Conservation (phyloP, 2,888 invertebrate species). For the Epirrhoe alternata region DNA sequence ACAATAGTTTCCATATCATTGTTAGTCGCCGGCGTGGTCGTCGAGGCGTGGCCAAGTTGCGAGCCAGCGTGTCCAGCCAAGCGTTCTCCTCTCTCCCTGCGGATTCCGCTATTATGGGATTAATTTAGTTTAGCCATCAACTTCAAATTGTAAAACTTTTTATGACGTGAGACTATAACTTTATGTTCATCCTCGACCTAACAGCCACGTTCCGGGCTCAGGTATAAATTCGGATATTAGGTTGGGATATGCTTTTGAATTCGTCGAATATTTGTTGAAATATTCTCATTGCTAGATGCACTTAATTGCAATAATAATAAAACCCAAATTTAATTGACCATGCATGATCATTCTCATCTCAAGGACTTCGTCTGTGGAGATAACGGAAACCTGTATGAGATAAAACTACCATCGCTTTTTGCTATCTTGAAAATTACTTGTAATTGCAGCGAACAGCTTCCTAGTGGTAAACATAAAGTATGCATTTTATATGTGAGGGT, state of each 20-base stretch:
- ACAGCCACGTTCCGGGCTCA: not conserved
- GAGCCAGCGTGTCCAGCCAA: constrained; percentile 59
- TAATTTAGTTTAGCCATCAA: constrained; percentile 38
- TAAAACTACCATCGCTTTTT: constrained; percentile 54
- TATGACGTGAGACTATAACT: constrained; percentile 1
- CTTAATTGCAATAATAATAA: not conserved
- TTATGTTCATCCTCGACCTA: not conserved
- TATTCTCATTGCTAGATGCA: no score
- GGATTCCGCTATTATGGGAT: constrained; percentile 55
- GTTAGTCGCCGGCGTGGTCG: constrained; percentile 53
- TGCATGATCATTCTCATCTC: constrained; percentile 30
- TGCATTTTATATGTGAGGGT: constrained; percentile 46
- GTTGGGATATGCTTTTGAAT: not conserved
- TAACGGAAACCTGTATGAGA: constrained; percentile 54
- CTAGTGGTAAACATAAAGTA: constrained; percentile 57
- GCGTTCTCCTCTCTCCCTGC: constrained; percentile 61
- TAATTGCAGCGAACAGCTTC: constrained; percentile 69
- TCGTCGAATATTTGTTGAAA: not conserved
- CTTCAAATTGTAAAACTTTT: constrained; percentile 21
- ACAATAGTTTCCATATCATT: constrained; percentile 64
- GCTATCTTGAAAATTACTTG: constrained; percentile 61
- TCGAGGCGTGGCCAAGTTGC: constrained; percentile 63
- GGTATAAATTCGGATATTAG: not conserved
- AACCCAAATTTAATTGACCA: constrained; percentile 21
- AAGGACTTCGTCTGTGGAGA: constrained; percentile 38